Evolutionary conservation across 2,797 vertebrate genomes (phyloP).

Genomic region (Hipposideros larvatus): DNA sequence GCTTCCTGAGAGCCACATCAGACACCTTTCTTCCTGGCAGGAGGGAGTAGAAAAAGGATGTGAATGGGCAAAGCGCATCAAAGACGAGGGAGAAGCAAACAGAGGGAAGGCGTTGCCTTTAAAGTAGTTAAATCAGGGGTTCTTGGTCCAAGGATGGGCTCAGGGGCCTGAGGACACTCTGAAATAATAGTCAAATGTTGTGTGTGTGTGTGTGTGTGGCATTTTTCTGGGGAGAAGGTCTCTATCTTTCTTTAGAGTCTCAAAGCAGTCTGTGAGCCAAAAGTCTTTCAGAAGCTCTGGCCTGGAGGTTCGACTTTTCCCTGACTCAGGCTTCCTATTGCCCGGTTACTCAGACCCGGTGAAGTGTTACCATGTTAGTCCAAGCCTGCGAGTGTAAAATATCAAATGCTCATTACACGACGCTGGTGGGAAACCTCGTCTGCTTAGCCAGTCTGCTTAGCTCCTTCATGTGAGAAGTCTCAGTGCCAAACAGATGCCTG

Average conservation of each 20-base stretch:
- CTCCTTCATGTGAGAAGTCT: background rate
- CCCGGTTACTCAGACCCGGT: background rate
- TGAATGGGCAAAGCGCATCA: background rate
- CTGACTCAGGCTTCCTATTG: conserved; percentile 57
- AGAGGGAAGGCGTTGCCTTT: background rate
- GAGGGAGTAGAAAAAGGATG: background rate
- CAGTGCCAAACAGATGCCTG: conserved; percentile 17
- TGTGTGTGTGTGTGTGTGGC: rapidly evolving
- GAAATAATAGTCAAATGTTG: background rate
- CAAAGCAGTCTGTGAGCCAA: background rate
- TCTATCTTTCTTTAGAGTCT: background rate
- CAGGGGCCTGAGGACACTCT: background rate
- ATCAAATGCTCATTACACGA: background rate
- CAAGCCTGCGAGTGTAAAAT: conserved; percentile 22
- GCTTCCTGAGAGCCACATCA: background rate
- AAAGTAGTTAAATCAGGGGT: background rate
- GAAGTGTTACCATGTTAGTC: background rate
- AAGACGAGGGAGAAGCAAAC: background rate
- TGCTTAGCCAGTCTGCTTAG: background rate
- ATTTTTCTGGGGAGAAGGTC: background rate
- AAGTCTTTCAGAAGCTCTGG: background rate
- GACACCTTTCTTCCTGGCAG: background rate
- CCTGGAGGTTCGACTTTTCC: background rate
- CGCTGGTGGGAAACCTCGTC: background rate
- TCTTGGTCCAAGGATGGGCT: background rate